phyloP scores from a whole-genome alignment of 92 coral and sea anemone genomes.

The Parazoanthus atlanticus region DNA sequence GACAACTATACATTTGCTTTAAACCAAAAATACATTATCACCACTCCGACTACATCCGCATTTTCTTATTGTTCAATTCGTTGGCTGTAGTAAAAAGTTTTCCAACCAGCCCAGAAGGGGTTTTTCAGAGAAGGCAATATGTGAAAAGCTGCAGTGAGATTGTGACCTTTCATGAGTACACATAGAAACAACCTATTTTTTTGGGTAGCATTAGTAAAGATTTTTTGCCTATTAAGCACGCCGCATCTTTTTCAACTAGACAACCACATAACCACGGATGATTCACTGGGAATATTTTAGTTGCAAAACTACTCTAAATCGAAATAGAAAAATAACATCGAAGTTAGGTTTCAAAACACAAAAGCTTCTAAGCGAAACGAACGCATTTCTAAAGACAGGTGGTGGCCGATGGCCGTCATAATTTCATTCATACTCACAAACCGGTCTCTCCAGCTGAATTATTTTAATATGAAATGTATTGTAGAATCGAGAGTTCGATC shows the following conservation, averaged over 20 bases:
- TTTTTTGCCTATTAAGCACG: background rate
- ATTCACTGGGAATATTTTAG: no score
- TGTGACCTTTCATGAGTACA: background rate
- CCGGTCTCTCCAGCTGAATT: background rate
- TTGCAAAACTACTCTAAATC: background rate
- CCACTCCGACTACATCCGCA: background rate
- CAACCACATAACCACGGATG: background rate
- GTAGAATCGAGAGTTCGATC: background rate
- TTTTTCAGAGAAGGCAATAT: background rate
- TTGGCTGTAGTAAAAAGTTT: slow-evolving; percentile 1
- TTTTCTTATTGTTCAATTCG: background rate
- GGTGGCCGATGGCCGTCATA: background rate
- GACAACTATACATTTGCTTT: slow-evolving; percentile 48
- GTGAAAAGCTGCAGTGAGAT: background rate
- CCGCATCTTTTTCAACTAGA: background rate
- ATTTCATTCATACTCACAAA: slow-evolving; percentile 10
- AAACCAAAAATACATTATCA: slow-evolving; percentile 41
- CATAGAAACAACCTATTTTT: slow-evolving; percentile 16
- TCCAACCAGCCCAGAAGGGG: background rate
- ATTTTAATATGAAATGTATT: background rate
- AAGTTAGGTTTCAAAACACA: background rate
- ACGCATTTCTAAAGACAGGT: slow-evolving; percentile 21
- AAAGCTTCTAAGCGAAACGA: background rate
- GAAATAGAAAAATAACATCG: background rate
- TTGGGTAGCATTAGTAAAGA: background rate